A percentile compares a stretch with the other conserved stretches of the same genome.
These are phyloP conservation scores for Platalea minor DNA, from an alignment of 2,797 vertebrate species.

Conservation along the genomic window DNA sequence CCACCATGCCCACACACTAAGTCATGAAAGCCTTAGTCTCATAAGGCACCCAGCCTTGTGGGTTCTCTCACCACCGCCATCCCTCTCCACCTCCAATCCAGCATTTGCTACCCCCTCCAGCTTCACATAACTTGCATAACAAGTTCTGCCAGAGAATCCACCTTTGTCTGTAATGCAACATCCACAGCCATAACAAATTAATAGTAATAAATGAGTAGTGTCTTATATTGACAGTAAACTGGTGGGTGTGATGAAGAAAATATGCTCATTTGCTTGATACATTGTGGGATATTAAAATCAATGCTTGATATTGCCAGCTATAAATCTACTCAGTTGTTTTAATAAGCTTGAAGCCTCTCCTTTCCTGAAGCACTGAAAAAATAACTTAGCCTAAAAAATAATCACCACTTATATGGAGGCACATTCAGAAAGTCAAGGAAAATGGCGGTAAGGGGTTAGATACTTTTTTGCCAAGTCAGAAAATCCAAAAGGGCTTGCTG, in stretches of 20 bases:
- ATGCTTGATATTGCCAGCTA: background rate
- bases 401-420: background rate
- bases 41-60: background rate
- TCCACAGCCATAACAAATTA: background rate
- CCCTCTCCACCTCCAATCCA: background rate
- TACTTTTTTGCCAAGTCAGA: background rate
- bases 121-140: background rate
- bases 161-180: constrained; percentile 4
- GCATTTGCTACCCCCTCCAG: background rate
- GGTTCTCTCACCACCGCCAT: background rate
- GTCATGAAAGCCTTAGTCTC: background rate
- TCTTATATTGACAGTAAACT: constrained; percentile 25
- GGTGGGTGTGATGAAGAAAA: constrained; percentile 13
- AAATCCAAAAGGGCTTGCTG: background rate
- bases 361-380: background rate
- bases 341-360: background rate
- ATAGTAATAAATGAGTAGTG: constrained; percentile 10
- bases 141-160: constrained; percentile 29
- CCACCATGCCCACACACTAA: no score
- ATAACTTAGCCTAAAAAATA: background rate
- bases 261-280: background rate
- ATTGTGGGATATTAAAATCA: constrained; percentile 14
- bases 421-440: background rate
- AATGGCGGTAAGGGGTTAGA: background rate
- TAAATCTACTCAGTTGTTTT: background rate